phyloP scores from a whole-genome alignment of 64 coral and sea anemone species.

The Actinia equina region DNA sequence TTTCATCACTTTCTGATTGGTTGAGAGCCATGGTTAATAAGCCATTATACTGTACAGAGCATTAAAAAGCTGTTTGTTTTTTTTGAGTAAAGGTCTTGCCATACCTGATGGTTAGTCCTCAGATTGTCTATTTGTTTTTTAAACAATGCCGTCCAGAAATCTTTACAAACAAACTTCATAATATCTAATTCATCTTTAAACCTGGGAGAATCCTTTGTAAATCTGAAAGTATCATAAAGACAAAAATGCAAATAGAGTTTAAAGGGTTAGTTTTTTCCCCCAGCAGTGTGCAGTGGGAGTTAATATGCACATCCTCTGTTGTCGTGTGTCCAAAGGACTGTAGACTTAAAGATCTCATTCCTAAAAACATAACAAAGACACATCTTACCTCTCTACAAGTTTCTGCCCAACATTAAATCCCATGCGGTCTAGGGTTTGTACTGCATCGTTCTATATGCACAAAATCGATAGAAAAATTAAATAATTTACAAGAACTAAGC shows the following conservation, averaged over 20 bases:
- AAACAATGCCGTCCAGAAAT: conserved; percentile 97
- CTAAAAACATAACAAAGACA: not conserved
- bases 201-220: conserved; percentile 90
- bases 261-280: too few relatives aligned
- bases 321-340: too few relatives aligned
- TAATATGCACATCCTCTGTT: too few relatives aligned
- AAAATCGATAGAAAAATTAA: not conserved
- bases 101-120: conserved; percentile 99
- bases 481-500: not conserved
- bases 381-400: conserved; percentile 80
- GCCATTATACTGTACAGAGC: too few relatives aligned
- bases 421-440: conserved; percentile 87
- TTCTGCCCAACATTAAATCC: conserved; percentile 91
- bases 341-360: too few relatives aligned
- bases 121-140: conserved; percentile 98
- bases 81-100: too few relatives aligned
- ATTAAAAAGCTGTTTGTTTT: too few relatives aligned
- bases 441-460: conserved; percentile 58
- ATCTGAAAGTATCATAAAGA: conserved; percentile 29
- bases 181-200: conserved; percentile 99
- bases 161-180: conserved; percentile 99
- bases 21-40: too few relatives aligned
- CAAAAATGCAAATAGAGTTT: not conserved
- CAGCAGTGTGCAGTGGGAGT: too few relatives aligned
- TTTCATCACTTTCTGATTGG: too few relatives aligned